These are phyloP conservation scores for Oncorhynchus tshawytscha DNA, from an alignment of 2,113 vertebrate species.

Conservation along the genomic window DNA sequence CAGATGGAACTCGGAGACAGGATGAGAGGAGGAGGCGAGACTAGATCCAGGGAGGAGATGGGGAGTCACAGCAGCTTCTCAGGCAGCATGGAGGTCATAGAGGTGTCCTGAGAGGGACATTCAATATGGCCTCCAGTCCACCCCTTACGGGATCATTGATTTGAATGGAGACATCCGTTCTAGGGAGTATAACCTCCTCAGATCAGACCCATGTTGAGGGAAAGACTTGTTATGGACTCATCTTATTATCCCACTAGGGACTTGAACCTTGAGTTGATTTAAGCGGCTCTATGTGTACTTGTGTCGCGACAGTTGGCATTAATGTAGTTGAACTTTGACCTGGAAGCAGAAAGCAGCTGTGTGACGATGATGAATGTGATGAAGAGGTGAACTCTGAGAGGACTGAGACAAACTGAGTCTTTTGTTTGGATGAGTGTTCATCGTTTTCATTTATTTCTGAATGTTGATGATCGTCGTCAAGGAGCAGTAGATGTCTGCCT, in stretches of 20 bases:
- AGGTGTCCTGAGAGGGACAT: slow-evolving; percentile 84
- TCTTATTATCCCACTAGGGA: not conserved
- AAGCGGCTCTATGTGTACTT: not conserved
- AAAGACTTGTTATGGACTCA: not conserved
- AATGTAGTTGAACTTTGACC: slow-evolving; percentile 27
- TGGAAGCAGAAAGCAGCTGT: slow-evolving; percentile 28
- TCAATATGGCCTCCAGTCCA: not conserved
- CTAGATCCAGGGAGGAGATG: slow-evolving; percentile 82
- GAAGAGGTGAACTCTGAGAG: slow-evolving; percentile 14
- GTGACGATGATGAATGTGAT: slow-evolving; percentile 4
- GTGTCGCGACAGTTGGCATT: slow-evolving; percentile 21
- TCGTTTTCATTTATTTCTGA: slow-evolving; percentile 10
- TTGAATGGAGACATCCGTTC: no score
- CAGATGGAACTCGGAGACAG: slow-evolving; percentile 95
- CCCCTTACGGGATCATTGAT: no score
- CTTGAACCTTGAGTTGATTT: not conserved
- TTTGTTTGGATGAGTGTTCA: slow-evolving; percentile 16
- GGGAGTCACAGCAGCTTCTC: slow-evolving; percentile 90
- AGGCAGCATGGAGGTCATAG: slow-evolving; percentile 94
- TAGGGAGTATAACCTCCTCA: not conserved
- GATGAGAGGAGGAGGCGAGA: slow-evolving; percentile 61
- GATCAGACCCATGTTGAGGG: slow-evolving; percentile 2
- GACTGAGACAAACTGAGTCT: slow-evolving; percentile 30
- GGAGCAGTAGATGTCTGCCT: not conserved
- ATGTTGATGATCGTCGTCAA: slow-evolving; percentile 7